Conservation (phyloP, 2,113 vertebrate species). For the Oncorhynchus clarkii region DNA sequence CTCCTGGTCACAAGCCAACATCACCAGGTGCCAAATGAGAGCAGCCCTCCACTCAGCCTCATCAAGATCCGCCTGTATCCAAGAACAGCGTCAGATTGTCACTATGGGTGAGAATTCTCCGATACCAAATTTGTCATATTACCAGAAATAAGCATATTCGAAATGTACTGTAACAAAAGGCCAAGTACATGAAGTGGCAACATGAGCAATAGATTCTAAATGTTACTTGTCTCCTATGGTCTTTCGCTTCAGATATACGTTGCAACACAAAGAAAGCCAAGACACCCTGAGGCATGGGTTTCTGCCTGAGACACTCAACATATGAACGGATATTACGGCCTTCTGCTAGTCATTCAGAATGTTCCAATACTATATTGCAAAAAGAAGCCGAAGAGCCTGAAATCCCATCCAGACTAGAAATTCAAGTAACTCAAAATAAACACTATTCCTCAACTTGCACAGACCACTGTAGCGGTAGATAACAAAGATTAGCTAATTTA, state of each 20-base stretch:
- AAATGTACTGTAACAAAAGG: slow-evolving; percentile 14
- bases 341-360: slow-evolving; percentile 29
- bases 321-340: slow-evolving; percentile 70
- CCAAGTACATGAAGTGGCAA: slow-evolving; percentile 5
- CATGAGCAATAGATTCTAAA: background rate
- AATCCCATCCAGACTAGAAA: background rate
- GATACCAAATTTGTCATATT: background rate
- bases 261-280: slow-evolving; percentile 24
- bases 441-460: background rate
- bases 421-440: background rate
- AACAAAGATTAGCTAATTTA: background rate
- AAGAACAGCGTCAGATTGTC: background rate
- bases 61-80: slow-evolving; percentile 22
- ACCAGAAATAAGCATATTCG: slow-evolving; percentile 18
- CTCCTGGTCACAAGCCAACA: slow-evolving; percentile 43
- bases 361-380: slow-evolving; percentile 25
- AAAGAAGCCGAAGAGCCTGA: background rate
- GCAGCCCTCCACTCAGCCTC: slow-evolving; percentile 26
- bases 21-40: slow-evolving; percentile 38
- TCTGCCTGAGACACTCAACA: slow-evolving; percentile 52
- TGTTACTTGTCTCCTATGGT: background rate
- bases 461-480: background rate
- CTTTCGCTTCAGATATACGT: slow-evolving; percentile 25
- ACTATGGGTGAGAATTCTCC: background rate
- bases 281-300: slow-evolving; percentile 48